Evolutionary conservation across 2,113 vertebrate species (phyloP).

Genomic region (Triplophysa siluroides): DNA sequence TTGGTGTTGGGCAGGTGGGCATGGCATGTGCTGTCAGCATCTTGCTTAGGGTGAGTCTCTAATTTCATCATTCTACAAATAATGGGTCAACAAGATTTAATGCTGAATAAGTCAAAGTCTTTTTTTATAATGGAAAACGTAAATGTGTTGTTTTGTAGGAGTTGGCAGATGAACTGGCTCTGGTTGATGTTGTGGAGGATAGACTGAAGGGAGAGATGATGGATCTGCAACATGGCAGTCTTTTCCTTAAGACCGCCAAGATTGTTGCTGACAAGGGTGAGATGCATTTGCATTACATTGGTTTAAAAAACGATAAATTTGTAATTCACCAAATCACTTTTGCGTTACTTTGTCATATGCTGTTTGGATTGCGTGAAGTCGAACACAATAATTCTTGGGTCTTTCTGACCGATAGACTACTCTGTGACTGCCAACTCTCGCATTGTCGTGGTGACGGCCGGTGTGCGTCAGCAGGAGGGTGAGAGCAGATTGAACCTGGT

Average conservation of each 20-base stretch:
- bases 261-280: slow-evolving; percentile 92
- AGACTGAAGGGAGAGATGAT: slow-evolving; percentile 96
- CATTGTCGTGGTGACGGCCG: slow-evolving; percentile 91
- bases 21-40: slow-evolving; percentile 95
- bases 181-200: slow-evolving; percentile 96
- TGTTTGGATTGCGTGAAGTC: too few species aligned
- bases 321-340: not conserved
- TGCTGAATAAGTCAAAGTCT: too few species aligned
- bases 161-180: slow-evolving; percentile 89
- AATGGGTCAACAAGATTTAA: not conserved
- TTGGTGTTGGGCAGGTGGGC: slow-evolving; percentile 93
- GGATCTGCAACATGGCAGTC: slow-evolving; percentile 93
- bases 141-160: slow-evolving; percentile 67
- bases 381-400: not conserved
- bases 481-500: slow-evolving; percentile 96
- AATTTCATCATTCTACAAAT: not conserved
- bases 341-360: too few species aligned
- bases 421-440: slow-evolving; percentile 90
- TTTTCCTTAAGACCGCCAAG: slow-evolving; percentile 92
- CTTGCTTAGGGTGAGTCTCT: slow-evolving; percentile 78
- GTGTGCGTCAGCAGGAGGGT: slow-evolving; percentile 95
- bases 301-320: not conserved
- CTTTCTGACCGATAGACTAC: slow-evolving; percentile 78
- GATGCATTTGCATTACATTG: not conserved
- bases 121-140: too few species aligned